A percentile compares a stretch with the other conserved stretches of the same genome.
Conservation (phyloP, 2,113 vertebrate species). For the Oreochromis spilurus region DNA sequence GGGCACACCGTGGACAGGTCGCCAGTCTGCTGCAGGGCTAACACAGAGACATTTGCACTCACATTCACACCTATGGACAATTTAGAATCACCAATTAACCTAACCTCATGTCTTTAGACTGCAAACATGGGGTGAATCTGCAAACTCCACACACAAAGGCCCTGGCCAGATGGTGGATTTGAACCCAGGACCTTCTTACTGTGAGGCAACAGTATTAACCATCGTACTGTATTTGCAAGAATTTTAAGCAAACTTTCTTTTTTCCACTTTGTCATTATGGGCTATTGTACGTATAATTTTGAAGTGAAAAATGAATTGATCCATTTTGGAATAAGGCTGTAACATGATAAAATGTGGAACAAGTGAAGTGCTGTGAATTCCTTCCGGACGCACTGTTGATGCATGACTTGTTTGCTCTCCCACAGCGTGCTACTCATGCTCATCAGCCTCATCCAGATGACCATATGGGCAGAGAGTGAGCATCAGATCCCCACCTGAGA, state of each 20-base stretch:
- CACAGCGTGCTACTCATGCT: slow-evolving; percentile 63
- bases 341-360: not conserved
- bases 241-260: not conserved
- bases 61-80: not conserved
- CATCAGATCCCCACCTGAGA: slow-evolving; percentile 73
- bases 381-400: not conserved
- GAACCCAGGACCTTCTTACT: not conserved
- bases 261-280: not conserved
- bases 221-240: not conserved
- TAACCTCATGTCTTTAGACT: not conserved
- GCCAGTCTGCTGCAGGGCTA: not conserved
- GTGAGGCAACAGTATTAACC: not conserved
- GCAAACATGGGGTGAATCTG: accelerated
- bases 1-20: accelerated
- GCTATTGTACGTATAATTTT: not conserved
- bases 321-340: not conserved
- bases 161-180: not conserved
- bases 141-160: not conserved
- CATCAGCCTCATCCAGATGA: slow-evolving; percentile 73
- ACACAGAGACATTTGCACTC: not conserved
- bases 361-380: not conserved
- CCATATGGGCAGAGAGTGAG: slow-evolving; percentile 72
- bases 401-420: slow-evolving; percentile 1
- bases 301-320: not conserved
- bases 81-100: not conserved